These are phyloP conservation scores for Serripes groenlandicus DNA, from an alignment of 2,888 invertebrate genomes.

Conservation along the genomic window DNA sequence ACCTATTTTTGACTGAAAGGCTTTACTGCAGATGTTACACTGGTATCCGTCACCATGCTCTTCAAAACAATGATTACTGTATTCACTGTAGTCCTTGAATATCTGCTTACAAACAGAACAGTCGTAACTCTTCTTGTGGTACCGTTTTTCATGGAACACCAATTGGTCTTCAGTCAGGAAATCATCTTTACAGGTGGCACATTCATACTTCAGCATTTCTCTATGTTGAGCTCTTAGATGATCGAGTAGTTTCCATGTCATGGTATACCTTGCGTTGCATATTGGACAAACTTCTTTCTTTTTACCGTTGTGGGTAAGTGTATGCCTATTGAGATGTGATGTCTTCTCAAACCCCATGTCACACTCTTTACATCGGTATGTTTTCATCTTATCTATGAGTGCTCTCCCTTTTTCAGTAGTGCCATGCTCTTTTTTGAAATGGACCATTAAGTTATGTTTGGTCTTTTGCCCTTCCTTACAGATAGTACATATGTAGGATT, in stretches of 20 bases:
- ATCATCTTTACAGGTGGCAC: neutral
- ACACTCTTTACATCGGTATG: conserved; percentile 9
- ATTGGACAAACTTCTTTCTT: neutral
- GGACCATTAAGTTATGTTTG: neutral
- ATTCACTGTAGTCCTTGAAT: neutral
- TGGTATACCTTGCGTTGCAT: neutral
- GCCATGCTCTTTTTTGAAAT: conserved; percentile 16
- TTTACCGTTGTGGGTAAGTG: neutral
- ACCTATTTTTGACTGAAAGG: neutral
- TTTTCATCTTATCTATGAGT: neutral
- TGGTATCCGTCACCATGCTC: neutral
- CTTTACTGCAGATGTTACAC: neutral
- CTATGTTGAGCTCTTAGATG: neutral
- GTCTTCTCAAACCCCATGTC: neutral
- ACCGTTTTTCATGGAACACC: neutral
- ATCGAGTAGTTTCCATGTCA: neutral
- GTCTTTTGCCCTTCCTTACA: conserved; percentile 12
- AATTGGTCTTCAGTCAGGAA: neutral
- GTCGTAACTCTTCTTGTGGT: neutral
- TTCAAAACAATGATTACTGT: neutral
- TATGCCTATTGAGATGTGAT: neutral
- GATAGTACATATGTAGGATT: conserved; percentile 37
- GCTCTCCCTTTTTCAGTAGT: neutral
- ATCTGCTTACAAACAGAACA: neutral
- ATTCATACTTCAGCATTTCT: neutral